A percentile compares a stretch with the other conserved stretches of the same genome.
These are phyloP conservation scores for Synanthedon myopaeformis DNA, from an alignment of 2,888 invertebrate species.

Conservation along the genomic window DNA sequence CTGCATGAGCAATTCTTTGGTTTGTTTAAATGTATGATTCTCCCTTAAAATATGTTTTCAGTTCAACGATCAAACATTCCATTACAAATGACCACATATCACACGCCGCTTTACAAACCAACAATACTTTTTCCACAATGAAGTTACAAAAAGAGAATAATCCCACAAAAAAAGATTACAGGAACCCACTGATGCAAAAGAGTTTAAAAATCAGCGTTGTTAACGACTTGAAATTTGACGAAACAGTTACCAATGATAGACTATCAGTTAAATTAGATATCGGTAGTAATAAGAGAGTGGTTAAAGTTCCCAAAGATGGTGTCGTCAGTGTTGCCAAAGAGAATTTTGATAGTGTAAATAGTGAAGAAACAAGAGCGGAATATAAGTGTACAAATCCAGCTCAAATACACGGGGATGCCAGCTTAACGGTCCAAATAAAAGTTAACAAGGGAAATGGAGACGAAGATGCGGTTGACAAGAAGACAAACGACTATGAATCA, in stretches of 20 bases:
- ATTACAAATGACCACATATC: conserved; percentile 23
- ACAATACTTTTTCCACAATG: conserved; percentile 15
- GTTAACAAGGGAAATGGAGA: conserved; percentile 9
- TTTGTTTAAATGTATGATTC: neutral
- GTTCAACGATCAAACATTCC: conserved; percentile 32
- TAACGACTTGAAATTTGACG: conserved; percentile 30
- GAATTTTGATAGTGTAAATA: conserved; percentile 6
- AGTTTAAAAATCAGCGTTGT: conserved; percentile 35
- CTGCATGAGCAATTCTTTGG: neutral
- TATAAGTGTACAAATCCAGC: neutral
- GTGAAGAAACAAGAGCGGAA: neutral
- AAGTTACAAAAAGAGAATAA: conserved; percentile 56
- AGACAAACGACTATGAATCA: conserved; percentile 41
- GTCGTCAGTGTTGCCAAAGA: conserved; percentile 12
- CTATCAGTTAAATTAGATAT: conserved; percentile 42
- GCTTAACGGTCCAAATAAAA: conserved; percentile 14
- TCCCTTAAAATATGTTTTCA: neutral
- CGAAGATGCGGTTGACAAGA: conserved; percentile 6
- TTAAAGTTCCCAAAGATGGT: conserved; percentile 28
- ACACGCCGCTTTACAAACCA: conserved; percentile 16
- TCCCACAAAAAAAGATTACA: conserved; percentile 33
- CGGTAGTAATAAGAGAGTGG: conserved; percentile 37
- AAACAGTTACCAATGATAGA: conserved; percentile 13
- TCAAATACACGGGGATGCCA: conserved; percentile 7
- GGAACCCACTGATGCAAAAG: conserved; percentile 24